These are phyloP conservation scores for Polypterus bichir DNA, from an alignment of 2,113 vertebrate genomes.

Conservation along the genomic window DNA sequence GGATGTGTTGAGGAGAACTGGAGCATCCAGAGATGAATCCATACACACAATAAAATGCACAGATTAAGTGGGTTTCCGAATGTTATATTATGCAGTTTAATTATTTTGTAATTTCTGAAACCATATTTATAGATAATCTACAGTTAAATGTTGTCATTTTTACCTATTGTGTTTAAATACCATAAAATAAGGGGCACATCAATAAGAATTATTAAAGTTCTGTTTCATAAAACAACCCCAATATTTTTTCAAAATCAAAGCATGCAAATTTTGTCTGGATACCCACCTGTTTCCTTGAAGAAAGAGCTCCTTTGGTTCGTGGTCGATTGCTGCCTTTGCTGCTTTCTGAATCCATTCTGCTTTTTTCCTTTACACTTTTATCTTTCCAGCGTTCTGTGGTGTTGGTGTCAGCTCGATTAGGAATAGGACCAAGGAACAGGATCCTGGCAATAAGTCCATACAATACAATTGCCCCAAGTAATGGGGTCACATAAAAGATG, in stretches of 20 bases:
- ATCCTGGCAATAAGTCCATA: slow-evolving; percentile 55
- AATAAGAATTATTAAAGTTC: not conserved
- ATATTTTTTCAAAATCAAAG: not conserved
- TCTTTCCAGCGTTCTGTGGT: slow-evolving; percentile 26
- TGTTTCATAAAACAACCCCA: not conserved
- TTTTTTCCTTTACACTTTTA: slow-evolving; percentile 30
- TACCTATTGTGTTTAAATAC: no score
- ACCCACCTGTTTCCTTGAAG: slow-evolving; percentile 64
- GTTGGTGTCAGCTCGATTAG: slow-evolving; percentile 29
- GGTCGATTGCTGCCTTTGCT: slow-evolving; percentile 24
- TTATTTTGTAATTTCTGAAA: no score
- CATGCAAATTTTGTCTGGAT: not conserved
- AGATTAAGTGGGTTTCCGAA: no score
- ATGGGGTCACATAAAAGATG: slow-evolving; percentile 55
- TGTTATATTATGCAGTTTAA: no score
- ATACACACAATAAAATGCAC: no score
- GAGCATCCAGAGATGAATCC: no score
- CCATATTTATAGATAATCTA: no score
- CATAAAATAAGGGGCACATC: no score
- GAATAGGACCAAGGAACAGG: slow-evolving; percentile 48
- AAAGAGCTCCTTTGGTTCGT: slow-evolving; percentile 32
- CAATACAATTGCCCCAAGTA: slow-evolving; percentile 54
- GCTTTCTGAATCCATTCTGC: slow-evolving; percentile 9
- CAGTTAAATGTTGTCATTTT: no score
- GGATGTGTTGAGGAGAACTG: no score